Conservation (phyloP, 2,797 vertebrate species). For the Pogoniulus pusillus region DNA sequence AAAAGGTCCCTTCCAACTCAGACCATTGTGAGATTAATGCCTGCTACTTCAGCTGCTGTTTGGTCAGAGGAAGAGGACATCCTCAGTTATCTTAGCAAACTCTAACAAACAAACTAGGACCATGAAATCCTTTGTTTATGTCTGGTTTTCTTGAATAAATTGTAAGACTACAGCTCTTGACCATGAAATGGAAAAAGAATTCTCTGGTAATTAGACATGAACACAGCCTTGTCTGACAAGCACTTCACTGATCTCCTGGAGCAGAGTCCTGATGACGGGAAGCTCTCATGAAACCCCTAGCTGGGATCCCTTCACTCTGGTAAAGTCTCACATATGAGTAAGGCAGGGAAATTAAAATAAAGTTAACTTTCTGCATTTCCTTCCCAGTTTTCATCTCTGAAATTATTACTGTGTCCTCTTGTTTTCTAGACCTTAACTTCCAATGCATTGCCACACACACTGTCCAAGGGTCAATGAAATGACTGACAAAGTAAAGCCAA, state of each 20-base stretch:
- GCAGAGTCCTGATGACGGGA: neutral
- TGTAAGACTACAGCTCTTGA: neutral
- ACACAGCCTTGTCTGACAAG: neutral
- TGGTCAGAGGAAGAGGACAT: neutral
- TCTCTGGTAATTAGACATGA: neutral
- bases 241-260: neutral
- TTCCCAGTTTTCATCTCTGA: neutral
- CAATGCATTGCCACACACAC: neutral
- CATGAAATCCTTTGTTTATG: neutral
- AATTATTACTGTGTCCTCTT: neutral
- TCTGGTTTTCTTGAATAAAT: neutral
- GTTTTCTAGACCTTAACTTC: slow-evolving; percentile 7
- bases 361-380: neutral
- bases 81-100: neutral
- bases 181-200: neutral
- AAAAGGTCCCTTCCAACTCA: too few species aligned
- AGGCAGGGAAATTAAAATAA: neutral
- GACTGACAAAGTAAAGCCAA: slow-evolving; percentile 31
- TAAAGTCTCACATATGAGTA: neutral
- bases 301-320: neutral
- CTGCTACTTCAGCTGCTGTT: neutral
- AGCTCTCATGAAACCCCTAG: neutral
- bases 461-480: slow-evolving; percentile 43
- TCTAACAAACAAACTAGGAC: neutral
- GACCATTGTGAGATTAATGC: too few species aligned